Percentiles rank a stretch among this genome's conserved stretches.
phyloP scores from a whole-genome alignment of 2,888 invertebrate genomes.

The Acanthoscelides obtectus region DNA sequence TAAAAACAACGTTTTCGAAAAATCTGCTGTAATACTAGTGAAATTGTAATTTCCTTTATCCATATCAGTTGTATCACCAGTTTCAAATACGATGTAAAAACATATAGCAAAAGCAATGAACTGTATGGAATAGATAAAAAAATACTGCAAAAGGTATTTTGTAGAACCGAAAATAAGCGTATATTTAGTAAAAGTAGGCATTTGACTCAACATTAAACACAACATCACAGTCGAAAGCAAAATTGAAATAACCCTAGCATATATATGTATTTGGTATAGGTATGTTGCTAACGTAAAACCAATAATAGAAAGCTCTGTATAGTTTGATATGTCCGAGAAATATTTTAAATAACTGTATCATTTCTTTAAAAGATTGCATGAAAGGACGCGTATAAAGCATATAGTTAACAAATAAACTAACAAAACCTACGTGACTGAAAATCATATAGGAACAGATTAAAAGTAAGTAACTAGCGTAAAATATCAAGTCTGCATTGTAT shows the following conservation, averaged over 20 bases:
- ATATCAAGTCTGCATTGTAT: conserved; percentile 21
- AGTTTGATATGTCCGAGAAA: conserved; percentile 24
- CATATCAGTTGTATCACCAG: not conserved
- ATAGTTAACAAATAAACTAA: conserved; percentile 4
- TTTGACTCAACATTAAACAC: conserved; percentile 24
- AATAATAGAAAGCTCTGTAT: conserved; percentile 20
- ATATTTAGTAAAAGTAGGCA: conserved; percentile 29
- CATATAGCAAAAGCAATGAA: conserved; percentile 31
- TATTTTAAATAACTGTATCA: conserved; percentile 23
- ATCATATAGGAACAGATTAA: conserved; percentile 24
- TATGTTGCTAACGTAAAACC: conserved; percentile 14
- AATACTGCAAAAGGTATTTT: conserved; percentile 29
- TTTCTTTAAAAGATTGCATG: conserved; percentile 23
- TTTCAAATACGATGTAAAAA: conserved; percentile 28
- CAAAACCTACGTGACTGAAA: conserved; percentile 10
- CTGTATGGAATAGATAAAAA: conserved; percentile 29
- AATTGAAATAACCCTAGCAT: conserved; percentile 23
- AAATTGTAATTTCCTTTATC: not conserved
- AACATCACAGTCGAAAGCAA: conserved; percentile 24
- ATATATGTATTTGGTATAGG: too few relatives aligned
- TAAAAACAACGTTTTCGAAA: conserved; percentile 25
- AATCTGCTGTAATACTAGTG: conserved; percentile 5
- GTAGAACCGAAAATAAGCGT: conserved; percentile 30
- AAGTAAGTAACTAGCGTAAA: conserved; percentile 20
- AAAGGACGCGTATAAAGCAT: conserved; percentile 15